phyloP scores from a whole-genome alignment of 2,797 vertebrate species.

The Zenarchopterus dispar region DNA sequence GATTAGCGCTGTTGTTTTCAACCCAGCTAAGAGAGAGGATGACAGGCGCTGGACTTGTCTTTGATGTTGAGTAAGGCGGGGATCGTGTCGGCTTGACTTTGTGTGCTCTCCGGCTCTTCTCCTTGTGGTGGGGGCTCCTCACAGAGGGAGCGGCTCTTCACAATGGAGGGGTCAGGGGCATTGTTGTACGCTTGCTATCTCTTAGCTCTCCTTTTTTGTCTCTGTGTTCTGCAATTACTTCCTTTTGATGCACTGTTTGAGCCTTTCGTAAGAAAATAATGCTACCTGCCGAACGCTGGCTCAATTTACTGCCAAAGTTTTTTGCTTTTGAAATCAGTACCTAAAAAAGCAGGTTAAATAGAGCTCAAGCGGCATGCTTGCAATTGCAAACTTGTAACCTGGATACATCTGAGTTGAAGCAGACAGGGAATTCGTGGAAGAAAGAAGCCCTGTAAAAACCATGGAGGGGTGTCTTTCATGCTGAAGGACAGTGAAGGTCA shows the following conservation, averaged over 20 bases:
- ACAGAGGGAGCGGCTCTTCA: constrained; percentile 44
- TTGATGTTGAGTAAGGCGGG: constrained; percentile 71
- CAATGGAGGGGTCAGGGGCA: constrained; percentile 62
- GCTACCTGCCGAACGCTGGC: constrained; percentile 7
- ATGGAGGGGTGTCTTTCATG: not conserved
- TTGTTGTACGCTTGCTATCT: constrained; percentile 46
- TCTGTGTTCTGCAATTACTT: constrained; percentile 47
- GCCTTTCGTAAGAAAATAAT: constrained; percentile 6
- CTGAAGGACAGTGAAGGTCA: constrained; percentile 42
- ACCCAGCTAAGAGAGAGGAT: constrained; percentile 54
- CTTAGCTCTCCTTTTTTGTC: constrained; percentile 40
- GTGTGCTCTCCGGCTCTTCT: constrained; percentile 67
- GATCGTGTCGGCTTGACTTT: constrained; percentile 72
- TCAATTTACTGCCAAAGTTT: not conserved
- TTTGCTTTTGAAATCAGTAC: not conserved
- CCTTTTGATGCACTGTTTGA: constrained; percentile 21
- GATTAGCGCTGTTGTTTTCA: constrained; percentile 73
- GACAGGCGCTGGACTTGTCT: constrained; percentile 70
- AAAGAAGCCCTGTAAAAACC: not conserved
- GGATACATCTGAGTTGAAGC: constrained; percentile 25
- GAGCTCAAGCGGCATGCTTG: constrained; percentile 20
- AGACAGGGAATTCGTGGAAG: constrained; percentile 16
- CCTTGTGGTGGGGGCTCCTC: constrained; percentile 68
- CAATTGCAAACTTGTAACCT: constrained; percentile 33
- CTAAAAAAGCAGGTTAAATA: constrained; percentile 8